phyloP scores from a whole-genome alignment of 2,113 vertebrate genomes.

The Aptenodytes patagonicus region DNA sequence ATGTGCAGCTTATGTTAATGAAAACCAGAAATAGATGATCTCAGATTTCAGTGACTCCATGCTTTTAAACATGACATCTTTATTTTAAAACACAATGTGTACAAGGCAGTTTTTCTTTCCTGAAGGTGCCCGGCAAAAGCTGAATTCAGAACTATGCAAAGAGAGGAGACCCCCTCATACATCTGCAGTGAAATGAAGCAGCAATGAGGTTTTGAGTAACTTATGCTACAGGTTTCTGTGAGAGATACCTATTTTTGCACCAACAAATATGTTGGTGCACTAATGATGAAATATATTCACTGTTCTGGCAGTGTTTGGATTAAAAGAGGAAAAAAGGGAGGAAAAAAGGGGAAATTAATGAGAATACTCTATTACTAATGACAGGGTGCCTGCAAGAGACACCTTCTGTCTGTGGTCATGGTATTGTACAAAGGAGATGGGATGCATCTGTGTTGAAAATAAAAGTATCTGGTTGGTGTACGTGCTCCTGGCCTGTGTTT shows the following conservation, averaged over 20 bases:
- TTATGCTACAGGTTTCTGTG: not conserved
- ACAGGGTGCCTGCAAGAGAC: not conserved
- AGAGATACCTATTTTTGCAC: not conserved
- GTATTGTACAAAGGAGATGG: not conserved
- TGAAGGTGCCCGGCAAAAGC: not conserved
- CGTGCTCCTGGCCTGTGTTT: not conserved
- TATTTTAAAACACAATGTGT: not conserved
- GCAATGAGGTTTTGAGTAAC: not conserved
- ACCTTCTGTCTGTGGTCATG: not conserved
- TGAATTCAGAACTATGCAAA: not conserved
- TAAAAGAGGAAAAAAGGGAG: not conserved
- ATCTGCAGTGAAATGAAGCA: not conserved
- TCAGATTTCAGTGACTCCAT: not conserved
- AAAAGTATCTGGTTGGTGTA: not conserved
- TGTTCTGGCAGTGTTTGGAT: not conserved
- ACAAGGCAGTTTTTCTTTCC: not conserved
- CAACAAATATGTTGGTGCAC: not conserved
- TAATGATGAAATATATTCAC: not conserved
- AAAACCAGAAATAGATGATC: not conserved
- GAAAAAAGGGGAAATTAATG: not conserved
- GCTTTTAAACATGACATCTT: constrained; percentile 10
- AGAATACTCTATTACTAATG: not conserved
- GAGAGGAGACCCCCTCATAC: not conserved
- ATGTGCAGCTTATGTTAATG: not conserved
- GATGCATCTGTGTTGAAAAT: not conserved